Evolutionary conservation across 2,797 vertebrate genomes (phyloP).

Genomic region (Enteromius treurensis): DNA sequence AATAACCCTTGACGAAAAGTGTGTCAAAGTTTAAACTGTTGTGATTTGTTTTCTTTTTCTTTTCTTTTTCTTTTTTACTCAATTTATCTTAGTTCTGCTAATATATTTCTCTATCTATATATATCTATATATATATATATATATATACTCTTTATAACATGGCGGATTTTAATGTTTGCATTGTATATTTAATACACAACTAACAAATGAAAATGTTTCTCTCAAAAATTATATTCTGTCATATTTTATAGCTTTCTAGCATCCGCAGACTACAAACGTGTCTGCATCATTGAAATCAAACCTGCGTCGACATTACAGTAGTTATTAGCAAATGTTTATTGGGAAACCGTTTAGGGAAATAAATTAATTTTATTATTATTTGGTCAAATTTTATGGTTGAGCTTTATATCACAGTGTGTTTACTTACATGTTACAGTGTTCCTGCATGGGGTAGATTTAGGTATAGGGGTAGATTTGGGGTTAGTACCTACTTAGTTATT

Average conservation of each 20-base stretch:
- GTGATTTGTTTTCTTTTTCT: background rate
- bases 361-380: background rate
- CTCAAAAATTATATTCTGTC: background rate
- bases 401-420: too few relatives aligned
- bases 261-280: background rate
- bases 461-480: too few relatives aligned
- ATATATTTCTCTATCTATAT: too few relatives aligned
- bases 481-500: too few relatives aligned
- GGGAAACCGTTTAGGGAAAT: background rate
- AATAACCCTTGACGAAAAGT: constrained; percentile 25
- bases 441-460: too few relatives aligned
- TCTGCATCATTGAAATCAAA: background rate
- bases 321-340: background rate
- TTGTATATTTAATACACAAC: background rate
- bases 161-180: background rate
- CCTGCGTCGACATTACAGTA: background rate
- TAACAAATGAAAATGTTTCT: background rate
- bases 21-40: constrained; percentile 6
- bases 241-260: background rate
- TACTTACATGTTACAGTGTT: too few relatives aligned
- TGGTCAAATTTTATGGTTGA: background rate
- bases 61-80: too few relatives aligned
- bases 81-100: background rate
- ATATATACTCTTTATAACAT: background rate
- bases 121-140: too few relatives aligned